Evolutionary conservation across 2,888 invertebrate genomes (phyloP).

Genomic region (Sphinx pinastri): DNA sequence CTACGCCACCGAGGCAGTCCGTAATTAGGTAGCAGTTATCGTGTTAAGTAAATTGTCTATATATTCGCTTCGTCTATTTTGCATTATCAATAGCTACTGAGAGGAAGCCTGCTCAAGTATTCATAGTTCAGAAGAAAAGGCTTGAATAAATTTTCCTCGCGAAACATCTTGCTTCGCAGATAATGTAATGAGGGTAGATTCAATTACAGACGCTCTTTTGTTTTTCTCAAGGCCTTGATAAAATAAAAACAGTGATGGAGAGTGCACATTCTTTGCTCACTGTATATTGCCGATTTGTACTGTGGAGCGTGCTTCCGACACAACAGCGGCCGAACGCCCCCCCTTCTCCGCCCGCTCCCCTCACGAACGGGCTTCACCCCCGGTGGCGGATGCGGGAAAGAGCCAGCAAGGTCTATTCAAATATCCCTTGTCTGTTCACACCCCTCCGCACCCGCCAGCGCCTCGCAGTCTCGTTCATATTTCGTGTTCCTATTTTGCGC

Average conservation of each 20-base stretch:
- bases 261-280: slow-evolving; percentile 76
- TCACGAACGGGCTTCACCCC: slow-evolving; percentile 46
- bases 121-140: slow-evolving; percentile 43
- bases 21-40: background rate
- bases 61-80: slow-evolving; percentile 26
- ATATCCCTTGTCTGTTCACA: slow-evolving; percentile 80
- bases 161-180: slow-evolving; percentile 67
- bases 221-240: slow-evolving; percentile 63
- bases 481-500: slow-evolving; percentile 84
- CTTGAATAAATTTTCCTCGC: slow-evolving; percentile 48
- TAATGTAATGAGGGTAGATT: slow-evolving; percentile 78
- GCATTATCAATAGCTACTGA: slow-evolving; percentile 24
- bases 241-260: slow-evolving; percentile 69
- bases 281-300: slow-evolving; percentile 78
- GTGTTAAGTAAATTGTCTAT: slow-evolving; percentile 22
- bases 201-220: slow-evolving; percentile 76
- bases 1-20: too few relatives aligned
- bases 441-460: slow-evolving; percentile 79
- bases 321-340: slow-evolving; percentile 68
- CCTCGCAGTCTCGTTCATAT: slow-evolving; percentile 84
- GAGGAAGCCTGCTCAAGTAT: slow-evolving; percentile 37
- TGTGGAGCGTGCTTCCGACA: slow-evolving; percentile 75
- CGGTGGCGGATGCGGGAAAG: slow-evolving; percentile 59
- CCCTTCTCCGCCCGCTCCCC: slow-evolving; percentile 48
- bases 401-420: slow-evolving; percentile 80